Evolutionary conservation across 23 tunicate species (phyloP), one percentile per base, ranked within the genome.

Genomic region (Phallusia fumigata): DNA sequence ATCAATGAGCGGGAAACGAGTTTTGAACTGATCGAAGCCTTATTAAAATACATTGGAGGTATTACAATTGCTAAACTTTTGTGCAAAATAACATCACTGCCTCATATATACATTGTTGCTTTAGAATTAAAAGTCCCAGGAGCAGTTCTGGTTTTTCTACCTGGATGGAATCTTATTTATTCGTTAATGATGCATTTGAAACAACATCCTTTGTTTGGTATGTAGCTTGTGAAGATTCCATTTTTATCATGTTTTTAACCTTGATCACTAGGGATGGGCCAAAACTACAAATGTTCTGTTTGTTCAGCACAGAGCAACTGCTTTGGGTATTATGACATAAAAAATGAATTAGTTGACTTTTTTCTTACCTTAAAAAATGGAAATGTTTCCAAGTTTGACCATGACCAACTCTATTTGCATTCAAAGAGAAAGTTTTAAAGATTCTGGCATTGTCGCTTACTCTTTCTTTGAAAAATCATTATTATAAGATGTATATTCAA

Each of bases 111-210:
- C 12, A 35, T 36, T 72, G 19, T 78, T 78, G 16, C 77, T n/a
- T n/a, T n/a, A 91, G 96, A 80, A 11, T 69, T 93, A 34, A 78
- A 74, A 21, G 90, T 89, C 6, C 90, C 90, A 22, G 98, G 98
- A 12, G 94, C 94, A n/a, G 88, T 95, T 33, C 82, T 95, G 31
- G 84, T 93, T 3, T 93, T 95, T 76, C 86, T 95, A 0, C 99
- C 99, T 76, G 99, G 99, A 49, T 95, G 99, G 99, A 90, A 90
- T 76, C 75, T 91, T 19, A 95, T 95, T 24, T 95, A 74, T 64
- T 83, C 90, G 33, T 76, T 95, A 31, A 90, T 90, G 95, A 90
- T 83, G 84, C 88, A 90, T 80, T 80, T 90, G 58, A 85, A 95
- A 84, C 82, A 90, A 45, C 99, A 95, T 81, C 99, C 88, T n/a